Conservation (phyloP, 2,888 invertebrate genomes). For the Pristionchus japonicus region DNA sequence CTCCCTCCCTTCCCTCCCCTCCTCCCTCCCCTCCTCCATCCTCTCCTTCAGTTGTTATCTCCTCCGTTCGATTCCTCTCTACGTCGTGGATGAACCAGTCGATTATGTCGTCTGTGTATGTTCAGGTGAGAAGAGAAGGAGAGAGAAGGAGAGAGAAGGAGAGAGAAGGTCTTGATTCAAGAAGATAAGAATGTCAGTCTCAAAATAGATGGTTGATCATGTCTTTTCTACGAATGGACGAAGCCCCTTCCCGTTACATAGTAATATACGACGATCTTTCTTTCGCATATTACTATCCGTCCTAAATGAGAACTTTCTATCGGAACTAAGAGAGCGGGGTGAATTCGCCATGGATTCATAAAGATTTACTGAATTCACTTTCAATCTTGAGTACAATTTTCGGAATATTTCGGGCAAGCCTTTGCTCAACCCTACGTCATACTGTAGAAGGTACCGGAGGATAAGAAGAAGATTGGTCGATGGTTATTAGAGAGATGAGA, state of each 20-base stretch:
- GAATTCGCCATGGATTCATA: background rate
- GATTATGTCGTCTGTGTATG: constrained; percentile 8
- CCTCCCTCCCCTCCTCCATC: no score
- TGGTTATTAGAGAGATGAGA: background rate
- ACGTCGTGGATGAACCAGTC: background rate
- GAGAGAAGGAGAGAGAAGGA: background rate
- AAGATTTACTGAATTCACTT: background rate
- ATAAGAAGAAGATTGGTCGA: background rate
- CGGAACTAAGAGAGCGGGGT: background rate
- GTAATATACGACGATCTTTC: background rate
- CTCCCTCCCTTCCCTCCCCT: no score
- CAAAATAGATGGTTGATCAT: background rate
- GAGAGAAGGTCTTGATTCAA: background rate
- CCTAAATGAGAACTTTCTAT: background rate
- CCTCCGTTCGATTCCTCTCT: background rate
- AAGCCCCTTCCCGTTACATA: background rate
- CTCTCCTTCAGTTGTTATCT: background rate
- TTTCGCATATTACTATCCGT: background rate
- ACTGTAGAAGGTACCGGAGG: background rate
- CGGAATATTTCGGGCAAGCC: no score
- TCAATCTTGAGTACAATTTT: background rate
- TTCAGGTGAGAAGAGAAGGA: background rate
- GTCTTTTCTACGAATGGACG: background rate
- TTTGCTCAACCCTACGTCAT: no score
- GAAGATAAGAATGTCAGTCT: no score